Evolutionary conservation across 2,113 vertebrate genomes (phyloP).

Genomic region (Noturus placidus): DNA sequence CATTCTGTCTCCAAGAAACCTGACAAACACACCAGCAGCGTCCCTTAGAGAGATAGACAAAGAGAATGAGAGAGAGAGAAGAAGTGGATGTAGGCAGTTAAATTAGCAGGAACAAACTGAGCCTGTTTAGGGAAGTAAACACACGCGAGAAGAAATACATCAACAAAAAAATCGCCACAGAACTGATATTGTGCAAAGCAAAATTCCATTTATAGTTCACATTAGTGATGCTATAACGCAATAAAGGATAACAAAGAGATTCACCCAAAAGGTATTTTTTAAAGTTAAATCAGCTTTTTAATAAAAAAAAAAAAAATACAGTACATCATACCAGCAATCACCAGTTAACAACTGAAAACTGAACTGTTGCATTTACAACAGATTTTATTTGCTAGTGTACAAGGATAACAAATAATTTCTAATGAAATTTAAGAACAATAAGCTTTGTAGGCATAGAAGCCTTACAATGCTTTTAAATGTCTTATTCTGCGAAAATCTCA

Average conservation of each 20-base stretch:
- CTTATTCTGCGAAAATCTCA: neutral
- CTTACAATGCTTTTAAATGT: neutral
- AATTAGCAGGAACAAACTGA: neutral
- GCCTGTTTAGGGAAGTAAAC: constrained; percentile 11
- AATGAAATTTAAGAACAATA: too few relatives aligned
- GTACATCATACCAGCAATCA: neutral
- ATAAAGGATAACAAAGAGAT: neutral
- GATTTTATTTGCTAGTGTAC: neutral
- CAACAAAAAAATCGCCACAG: neutral
- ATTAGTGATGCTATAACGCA: neutral
- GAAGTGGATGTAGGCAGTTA: neutral
- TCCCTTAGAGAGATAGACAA: constrained; percentile 36
- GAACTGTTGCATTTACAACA: neutral
- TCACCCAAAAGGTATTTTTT: neutral
- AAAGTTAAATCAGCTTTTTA: neutral
- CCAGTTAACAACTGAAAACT: neutral
- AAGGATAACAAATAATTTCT: neutral
- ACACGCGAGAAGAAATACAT: neutral
- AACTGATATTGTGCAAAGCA: neutral
- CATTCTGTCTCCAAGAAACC: constrained; percentile 45
- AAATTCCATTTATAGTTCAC: neutral
- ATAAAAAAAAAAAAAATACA: neutral
- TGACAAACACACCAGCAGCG: constrained; percentile 46
- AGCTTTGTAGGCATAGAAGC: neutral
- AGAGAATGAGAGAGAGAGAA: neutral